Base-by-base conservation (phyloP, 2,888 invertebrate genomes). In the Diaperis boleti region DNA sequence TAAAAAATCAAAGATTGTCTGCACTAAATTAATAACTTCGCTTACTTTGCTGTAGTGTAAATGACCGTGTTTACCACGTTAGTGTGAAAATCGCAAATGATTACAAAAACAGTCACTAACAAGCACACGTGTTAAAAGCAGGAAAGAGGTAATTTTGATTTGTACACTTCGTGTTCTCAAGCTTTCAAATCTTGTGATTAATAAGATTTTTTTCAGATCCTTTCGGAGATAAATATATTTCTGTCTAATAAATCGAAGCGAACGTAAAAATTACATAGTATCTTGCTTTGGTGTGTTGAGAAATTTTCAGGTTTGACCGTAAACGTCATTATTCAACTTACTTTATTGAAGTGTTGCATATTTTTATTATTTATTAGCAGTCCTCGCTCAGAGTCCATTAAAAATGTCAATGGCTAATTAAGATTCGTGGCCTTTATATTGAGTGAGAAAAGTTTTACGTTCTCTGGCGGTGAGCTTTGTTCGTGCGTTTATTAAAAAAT, bases 191-290 rank as follows among this genome's bases (percentile, higher is more conserved):
- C 8, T n/a, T 17, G 39, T 39, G 39, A 39, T 39, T 39, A 39
- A 39, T 39, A 13, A 1, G 39, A 17, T 15, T 39, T 39, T 33
- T 39, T 39, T 39, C 39, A 4, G 39, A 39, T 39, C 39, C 39
- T 39, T 39, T 39, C 39, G n/a, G 8, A 39, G 39, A 39, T 39
- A 39, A 17, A 17, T 7, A 1, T 8, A 39, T 39, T 39, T 42
- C 20, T 42, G 20, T 3, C 20, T 42, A 42, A 42, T 42, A 42
- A 42, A 42, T 42, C 10, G 8, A 6, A 20, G 20, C 13, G 42
- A 42, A 22, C 20, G 42, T 42, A 42, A 22, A 42, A 42, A 42
- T 42, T 3, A 42, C 42, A 42, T 42, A 42, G 5, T 22, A 42
- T 42, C 14, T 42, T 42, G 42, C 20, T 42, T 42, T 42, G 42